Conservation (phyloP, 2,113 vertebrate genomes). For the Solea solea region DNA sequence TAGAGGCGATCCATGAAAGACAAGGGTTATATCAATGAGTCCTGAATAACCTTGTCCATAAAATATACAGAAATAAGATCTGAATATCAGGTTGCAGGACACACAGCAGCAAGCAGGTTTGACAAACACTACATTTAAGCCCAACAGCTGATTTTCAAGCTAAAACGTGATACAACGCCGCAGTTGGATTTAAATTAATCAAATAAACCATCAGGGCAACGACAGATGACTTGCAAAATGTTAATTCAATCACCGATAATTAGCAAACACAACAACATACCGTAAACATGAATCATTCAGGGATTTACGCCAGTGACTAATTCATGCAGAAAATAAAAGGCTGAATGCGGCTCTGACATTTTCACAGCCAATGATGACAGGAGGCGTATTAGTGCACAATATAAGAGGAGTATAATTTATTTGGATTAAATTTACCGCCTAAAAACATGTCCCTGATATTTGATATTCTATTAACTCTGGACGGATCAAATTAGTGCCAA, state of each 20-base stretch:
- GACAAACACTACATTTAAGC: neutral
- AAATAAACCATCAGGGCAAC: slow-evolving; percentile 5
- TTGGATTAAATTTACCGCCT: neutral
- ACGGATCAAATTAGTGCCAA: slow-evolving; percentile 30
- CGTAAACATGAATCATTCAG: slow-evolving; percentile 5
- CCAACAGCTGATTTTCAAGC: neutral
- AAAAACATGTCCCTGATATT: neutral
- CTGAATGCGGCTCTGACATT: no score
- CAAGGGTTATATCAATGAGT: neutral
- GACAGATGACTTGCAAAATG: slow-evolving; percentile 20
- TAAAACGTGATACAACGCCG: neutral
- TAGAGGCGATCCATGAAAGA: neutral
- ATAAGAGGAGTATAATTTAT: neutral
- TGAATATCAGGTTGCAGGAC: slow-evolving; percentile 1
- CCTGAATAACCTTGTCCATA: neutral
- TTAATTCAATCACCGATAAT: slow-evolving; percentile 12
- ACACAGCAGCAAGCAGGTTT: neutral
- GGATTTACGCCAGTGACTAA: no score
- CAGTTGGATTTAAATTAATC: slow-evolving; percentile 26
- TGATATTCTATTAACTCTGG: slow-evolving; percentile 12
- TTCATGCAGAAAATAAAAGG: no score
- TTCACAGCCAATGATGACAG: no score
- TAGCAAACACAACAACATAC: slow-evolving; percentile 13
- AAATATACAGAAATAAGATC: neutral
- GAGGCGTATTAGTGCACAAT: no score